These are phyloP conservation scores for Camponotus floridanus DNA, from an alignment of 1,140 invertebrate species.

Conservation along the genomic window DNA sequence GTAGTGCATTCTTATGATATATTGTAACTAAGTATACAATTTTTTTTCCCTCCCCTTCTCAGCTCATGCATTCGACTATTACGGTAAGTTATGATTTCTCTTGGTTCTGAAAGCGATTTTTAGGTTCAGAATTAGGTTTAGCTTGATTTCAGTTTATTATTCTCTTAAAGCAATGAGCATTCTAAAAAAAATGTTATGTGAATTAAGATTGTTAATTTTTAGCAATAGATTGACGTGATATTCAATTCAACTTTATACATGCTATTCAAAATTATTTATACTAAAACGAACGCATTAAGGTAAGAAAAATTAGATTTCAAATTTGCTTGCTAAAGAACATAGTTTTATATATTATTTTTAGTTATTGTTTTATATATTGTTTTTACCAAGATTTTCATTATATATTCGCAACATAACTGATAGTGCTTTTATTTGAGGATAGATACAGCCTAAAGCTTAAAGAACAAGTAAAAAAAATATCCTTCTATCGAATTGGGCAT, in stretches of 20 bases:
- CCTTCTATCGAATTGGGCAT: slow-evolving; percentile 25
- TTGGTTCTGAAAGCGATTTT: slow-evolving; percentile 84
- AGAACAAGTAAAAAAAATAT: slow-evolving; percentile 50
- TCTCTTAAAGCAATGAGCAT: slow-evolving; percentile 25
- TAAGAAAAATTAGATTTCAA: slow-evolving; percentile 34
- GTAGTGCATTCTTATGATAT: slow-evolving; percentile 78
- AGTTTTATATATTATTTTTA: slow-evolving; percentile 15
- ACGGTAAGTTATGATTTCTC: slow-evolving; percentile 97
- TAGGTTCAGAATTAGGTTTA: slow-evolving; percentile 75
- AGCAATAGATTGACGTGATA: slow-evolving; percentile 8
- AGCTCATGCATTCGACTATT: slow-evolving; percentile 99
- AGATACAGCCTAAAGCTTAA: slow-evolving; percentile 32
- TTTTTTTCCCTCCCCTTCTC: slow-evolving; percentile 90
- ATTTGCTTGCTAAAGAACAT: slow-evolving; percentile 26
- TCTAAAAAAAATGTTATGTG: slow-evolving; percentile 18
- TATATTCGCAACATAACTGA: slow-evolving; percentile 18
- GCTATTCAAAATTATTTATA: slow-evolving; percentile 41
- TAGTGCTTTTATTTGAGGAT: slow-evolving; percentile 26
- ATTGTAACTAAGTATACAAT: slow-evolving; percentile 86
- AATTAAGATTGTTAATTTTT: slow-evolving; percentile 20
- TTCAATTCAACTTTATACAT: slow-evolving; percentile 47
- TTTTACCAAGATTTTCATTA: background rate
- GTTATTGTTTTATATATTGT: background rate
- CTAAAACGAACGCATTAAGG: slow-evolving; percentile 45
- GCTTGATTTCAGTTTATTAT: slow-evolving; percentile 64